Evolutionary conservation across 2,888 invertebrate genomes (phyloP).

Genomic region (Euclidia mi): DNA sequence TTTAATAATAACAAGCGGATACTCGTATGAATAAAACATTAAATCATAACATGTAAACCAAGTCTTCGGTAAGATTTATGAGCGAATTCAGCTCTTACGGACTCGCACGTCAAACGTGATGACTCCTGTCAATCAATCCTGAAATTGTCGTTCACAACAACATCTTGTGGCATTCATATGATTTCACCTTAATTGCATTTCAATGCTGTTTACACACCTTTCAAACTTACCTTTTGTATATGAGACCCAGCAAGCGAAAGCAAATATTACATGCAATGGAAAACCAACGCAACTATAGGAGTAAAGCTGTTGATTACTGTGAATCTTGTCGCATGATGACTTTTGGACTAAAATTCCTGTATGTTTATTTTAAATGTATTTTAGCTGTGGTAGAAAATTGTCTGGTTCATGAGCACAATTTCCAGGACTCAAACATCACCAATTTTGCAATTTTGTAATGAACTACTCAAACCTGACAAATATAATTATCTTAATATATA

Average conservation of each 20-base stretch:
- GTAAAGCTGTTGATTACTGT: not conserved
- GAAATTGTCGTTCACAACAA: slow-evolving; percentile 72
- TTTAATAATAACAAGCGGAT: too few relatives aligned
- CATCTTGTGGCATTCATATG: slow-evolving; percentile 42
- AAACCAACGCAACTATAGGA: not conserved
- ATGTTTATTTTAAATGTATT: too few relatives aligned
- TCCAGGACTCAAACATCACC: too few relatives aligned
- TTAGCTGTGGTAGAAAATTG: too few relatives aligned
- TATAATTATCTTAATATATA: too few relatives aligned
- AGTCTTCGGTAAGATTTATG: slow-evolving; percentile 79
- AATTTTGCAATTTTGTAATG: too few relatives aligned
- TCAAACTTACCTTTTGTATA: not conserved
- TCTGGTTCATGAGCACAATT: too few relatives aligned
- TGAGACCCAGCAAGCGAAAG: not conserved
- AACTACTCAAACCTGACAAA: too few relatives aligned
- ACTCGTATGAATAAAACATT: too few relatives aligned
- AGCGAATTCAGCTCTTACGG: slow-evolving; percentile 73
- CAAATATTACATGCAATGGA: not conserved
- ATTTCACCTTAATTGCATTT: slow-evolving; percentile 31
- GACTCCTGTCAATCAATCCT: slow-evolving; percentile 84
- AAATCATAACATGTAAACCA: slow-evolving; percentile 72
- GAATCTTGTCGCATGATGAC: not conserved
- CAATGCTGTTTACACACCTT: not conserved
- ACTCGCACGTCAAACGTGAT: slow-evolving; percentile 76
- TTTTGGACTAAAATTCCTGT: too few relatives aligned